phyloP scores from a whole-genome alignment of 1,140 invertebrate species.

The Intoshia linei region DNA sequence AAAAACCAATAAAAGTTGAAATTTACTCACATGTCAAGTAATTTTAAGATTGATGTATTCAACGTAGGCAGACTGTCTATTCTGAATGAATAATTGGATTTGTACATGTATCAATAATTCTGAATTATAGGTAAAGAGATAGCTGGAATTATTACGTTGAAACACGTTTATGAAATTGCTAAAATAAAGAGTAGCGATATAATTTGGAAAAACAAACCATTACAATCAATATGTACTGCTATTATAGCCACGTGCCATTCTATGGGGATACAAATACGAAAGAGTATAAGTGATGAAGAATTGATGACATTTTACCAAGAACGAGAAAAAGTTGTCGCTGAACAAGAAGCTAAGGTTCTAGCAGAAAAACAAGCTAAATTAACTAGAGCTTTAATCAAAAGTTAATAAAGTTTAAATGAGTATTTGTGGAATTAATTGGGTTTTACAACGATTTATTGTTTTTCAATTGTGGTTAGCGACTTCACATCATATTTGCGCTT shows the following conservation, averaged over 20 bases:
- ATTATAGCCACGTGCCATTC: slow-evolving; percentile 39
- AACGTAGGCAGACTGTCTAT: too few relatives aligned
- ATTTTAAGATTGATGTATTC: too few relatives aligned
- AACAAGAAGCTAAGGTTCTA: slow-evolving; percentile 41
- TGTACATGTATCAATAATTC: not conserved
- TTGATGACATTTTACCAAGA: slow-evolving; percentile 48
- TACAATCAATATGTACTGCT: slow-evolving; percentile 44
- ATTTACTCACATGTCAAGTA: too few relatives aligned
- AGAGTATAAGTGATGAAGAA: slow-evolving; percentile 39
- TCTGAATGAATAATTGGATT: too few relatives aligned
- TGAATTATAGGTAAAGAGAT: slow-evolving; percentile 33
- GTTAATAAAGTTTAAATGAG: too few relatives aligned
- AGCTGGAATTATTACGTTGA: slow-evolving; percentile 56
- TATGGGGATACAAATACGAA: slow-evolving; percentile 52
- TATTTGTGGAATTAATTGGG: too few relatives aligned
- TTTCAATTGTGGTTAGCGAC: too few relatives aligned
- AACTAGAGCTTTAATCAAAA: too few relatives aligned
- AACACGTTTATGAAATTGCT: slow-evolving; percentile 93
- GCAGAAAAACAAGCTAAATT: slow-evolving; percentile 64
- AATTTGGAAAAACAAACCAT: slow-evolving; percentile 29
- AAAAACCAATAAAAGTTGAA: too few relatives aligned
- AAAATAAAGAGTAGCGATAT: slow-evolving; percentile 60
- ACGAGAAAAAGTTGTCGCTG: slow-evolving; percentile 33
- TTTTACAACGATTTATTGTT: too few relatives aligned
- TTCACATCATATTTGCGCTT: too few relatives aligned